phyloP scores from a whole-genome alignment of 2,888 invertebrate genomes.

The Allophyes oxyacanthae region DNA sequence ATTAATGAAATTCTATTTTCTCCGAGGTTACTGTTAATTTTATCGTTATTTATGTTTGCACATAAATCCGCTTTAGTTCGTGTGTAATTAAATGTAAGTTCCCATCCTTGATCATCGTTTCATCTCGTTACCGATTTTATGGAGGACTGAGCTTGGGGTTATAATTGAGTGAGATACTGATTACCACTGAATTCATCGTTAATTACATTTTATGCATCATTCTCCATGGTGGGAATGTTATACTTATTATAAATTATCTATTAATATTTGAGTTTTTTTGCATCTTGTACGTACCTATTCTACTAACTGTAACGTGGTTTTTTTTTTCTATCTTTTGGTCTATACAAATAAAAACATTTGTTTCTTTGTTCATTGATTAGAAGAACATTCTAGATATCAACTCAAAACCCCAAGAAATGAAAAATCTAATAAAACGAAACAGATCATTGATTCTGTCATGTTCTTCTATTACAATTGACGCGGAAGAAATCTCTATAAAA shows the following conservation, averaged over 20 bases:
- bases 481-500: constrained; percentile 7
- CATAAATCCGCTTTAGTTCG: constrained; percentile 48
- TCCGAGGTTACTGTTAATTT: constrained; percentile 63
- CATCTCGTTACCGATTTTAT: constrained; percentile 26
- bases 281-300: no score
- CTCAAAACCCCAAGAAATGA: background rate
- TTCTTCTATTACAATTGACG: constrained; percentile 5
- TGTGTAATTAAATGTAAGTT: constrained; percentile 53
- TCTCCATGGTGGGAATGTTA: constrained; percentile 6
- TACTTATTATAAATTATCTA: no score
- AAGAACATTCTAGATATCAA: no score
- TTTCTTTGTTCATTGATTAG: background rate
- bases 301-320: no score
- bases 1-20: constrained; percentile 74
- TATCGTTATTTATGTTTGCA: constrained; percentile 61
- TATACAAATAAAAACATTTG: no score
- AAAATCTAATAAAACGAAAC: background rate
- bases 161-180: constrained; percentile 14
- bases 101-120: constrained; percentile 37
- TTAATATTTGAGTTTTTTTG: no score
- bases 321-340: no score
- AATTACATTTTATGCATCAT: constrained; percentile 21
- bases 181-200: constrained; percentile 36
- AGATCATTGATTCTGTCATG: no score
- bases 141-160: constrained; percentile 15